These are phyloP conservation scores for Bursaphelenchus okinawaensis DNA, from an alignment of 2,888 invertebrate species.

Conservation along the genomic window DNA sequence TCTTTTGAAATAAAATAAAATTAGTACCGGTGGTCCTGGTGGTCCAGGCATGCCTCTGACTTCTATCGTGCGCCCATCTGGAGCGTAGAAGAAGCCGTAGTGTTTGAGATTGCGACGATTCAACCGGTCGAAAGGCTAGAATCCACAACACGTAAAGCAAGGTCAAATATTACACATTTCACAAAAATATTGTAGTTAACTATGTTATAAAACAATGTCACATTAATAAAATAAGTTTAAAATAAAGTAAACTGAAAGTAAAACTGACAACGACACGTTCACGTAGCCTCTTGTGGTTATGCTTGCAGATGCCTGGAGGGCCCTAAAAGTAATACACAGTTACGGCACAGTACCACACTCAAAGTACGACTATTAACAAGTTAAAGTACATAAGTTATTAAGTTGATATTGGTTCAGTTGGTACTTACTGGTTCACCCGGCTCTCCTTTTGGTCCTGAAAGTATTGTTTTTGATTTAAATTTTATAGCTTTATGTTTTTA, in stretches of 20 bases:
- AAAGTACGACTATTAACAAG: too few species aligned
- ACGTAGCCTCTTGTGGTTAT: not conserved
- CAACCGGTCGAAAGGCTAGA: slow-evolving; percentile 31
- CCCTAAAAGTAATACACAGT: slow-evolving; percentile 19
- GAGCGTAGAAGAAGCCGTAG: slow-evolving; percentile 53
- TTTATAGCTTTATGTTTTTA: not conserved
- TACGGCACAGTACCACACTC: slow-evolving; percentile 16
- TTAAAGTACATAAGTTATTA: too few species aligned
- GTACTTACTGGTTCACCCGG: slow-evolving; percentile 43
- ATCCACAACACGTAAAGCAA: slow-evolving; percentile 20
- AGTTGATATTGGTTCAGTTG: too few species aligned
- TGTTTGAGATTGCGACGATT: slow-evolving; percentile 39
- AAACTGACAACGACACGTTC: slow-evolving; percentile 3
- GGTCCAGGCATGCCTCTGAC: slow-evolving; percentile 52
- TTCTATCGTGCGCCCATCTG: slow-evolving; percentile 51
- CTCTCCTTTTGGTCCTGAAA: slow-evolving; percentile 49
- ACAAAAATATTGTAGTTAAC: not conserved
- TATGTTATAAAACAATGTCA: not conserved
- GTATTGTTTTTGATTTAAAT: not conserved
- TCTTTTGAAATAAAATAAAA: slow-evolving; percentile 11
- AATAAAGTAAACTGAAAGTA: not conserved
- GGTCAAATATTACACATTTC: too few species aligned
- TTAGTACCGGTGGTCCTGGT: slow-evolving; percentile 47
- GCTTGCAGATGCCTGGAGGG: slow-evolving; percentile 11
- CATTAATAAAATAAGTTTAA: not conserved